phyloP scores from a whole-genome alignment of 2,888 invertebrate species.

The Agrotis clavis region DNA sequence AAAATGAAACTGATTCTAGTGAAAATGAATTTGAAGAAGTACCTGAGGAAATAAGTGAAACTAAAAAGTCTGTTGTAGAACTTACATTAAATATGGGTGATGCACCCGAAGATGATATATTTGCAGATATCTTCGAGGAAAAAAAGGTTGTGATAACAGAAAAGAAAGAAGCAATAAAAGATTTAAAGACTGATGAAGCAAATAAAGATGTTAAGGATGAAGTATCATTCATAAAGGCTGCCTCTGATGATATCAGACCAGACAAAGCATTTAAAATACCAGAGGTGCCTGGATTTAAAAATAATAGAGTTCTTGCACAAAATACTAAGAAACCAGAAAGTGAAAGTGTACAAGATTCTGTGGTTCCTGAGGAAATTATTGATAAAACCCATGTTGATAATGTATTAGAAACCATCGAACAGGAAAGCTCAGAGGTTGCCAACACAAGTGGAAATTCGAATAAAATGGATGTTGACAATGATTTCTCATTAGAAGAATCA shows the following conservation, averaged over 20 bases:
- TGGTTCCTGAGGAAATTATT: not conserved
- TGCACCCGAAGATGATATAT: conserved; percentile 91
- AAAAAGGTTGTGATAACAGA: conserved; percentile 2
- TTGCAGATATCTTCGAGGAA: conserved; percentile 93
- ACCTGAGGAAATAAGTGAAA: conserved; percentile 78
- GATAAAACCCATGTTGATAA: conserved; percentile 7
- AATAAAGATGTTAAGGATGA: conserved; percentile 19
- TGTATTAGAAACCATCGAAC: not conserved
- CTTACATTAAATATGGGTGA: conserved; percentile 82
- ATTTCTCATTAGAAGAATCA: conserved; percentile 7
- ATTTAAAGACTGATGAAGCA: conserved; percentile 17
- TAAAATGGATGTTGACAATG: conserved; percentile 20
- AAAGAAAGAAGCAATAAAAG: conserved; percentile 28
- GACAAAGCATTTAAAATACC: conserved; percentile 56
- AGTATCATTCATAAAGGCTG: conserved; percentile 37
- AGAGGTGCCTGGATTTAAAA: conserved; percentile 32
- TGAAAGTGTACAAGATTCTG: conserved; percentile 15
- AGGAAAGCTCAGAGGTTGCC: conserved; percentile 5
- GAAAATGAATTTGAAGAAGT: conserved; percentile 91
- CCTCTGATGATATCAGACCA: conserved; percentile 40
- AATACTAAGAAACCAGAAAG: conserved; percentile 30
- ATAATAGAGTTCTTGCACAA: conserved; percentile 26
- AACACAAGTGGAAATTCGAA: conserved; percentile 51
- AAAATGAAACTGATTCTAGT: conserved; percentile 77
- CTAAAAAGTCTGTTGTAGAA: conserved; percentile 85